Base-by-base conservation (phyloP, 2,113 vertebrate genomes). In the Rafetus swinhoei region DNA sequence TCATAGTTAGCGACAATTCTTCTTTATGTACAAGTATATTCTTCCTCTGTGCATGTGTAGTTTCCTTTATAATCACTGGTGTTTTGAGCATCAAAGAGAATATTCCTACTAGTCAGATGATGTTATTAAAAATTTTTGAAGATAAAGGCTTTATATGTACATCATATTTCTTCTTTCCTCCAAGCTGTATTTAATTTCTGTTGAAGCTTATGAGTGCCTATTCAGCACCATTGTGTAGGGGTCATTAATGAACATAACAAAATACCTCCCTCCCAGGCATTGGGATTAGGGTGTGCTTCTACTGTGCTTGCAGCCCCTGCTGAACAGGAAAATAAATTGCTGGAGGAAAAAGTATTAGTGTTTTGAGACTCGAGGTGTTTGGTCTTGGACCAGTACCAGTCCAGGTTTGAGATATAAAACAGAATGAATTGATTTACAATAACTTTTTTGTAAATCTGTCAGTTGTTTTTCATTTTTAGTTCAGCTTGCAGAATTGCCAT, bases 51-150 rank as follows among this genome's bases (percentile, higher is more conserved):
- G 32, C n/a, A 55, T 56, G 53, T 80, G 53, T 81, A 54, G 59
- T 12, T 19, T 22, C 29, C 91, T 84, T 52, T 94, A 55, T 13
- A 32, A 94, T 91, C 21, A 60, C 13, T n/a, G 54, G 45, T 91
- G 7, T 83, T 72, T 81, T 25, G 9, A 55, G 7, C 32, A 77
- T 82, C 32, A 84, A 35, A 90, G 24, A n/a, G 91, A 87, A 53
- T 29, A 60, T 79, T 91, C 87, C 9, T 11, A 53, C 10, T 39
- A 88, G 35, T 81, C 72, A 79, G 19, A 93, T 12, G 29, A 24
- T 0, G 0, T 86, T 35, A n/a, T 12, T 79, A 45, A 45, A 45
- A 45, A 5, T 55, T 3, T 84, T 87, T 1, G 10, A 32, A 82
- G 27, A 57, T 62, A 72, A 76, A 87, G 74, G 3, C 22, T 6